Conservation (phyloP, 1,140 invertebrate genomes). For the Ceratoteleas bidentatus region DNA sequence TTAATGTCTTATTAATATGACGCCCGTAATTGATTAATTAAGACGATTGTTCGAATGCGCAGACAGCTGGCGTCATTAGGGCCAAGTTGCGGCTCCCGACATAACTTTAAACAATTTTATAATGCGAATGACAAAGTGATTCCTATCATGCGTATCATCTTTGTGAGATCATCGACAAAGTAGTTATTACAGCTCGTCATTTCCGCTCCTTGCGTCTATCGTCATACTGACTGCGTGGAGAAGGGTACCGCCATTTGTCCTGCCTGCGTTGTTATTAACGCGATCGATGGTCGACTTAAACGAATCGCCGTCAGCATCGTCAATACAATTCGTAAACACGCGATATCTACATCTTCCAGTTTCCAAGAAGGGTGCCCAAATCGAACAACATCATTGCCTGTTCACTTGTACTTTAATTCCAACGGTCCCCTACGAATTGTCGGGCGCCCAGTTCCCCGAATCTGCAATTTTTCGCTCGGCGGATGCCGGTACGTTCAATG, state of each 20-base stretch:
- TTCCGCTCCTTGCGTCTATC: conserved; percentile 65
- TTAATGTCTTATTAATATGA: conserved; percentile 61
- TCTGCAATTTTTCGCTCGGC: too few species aligned
- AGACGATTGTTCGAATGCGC: conserved; percentile 59
- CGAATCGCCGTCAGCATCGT: background rate
- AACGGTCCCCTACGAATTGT: too few species aligned
- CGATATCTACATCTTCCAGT: too few species aligned
- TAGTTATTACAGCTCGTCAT: conserved; percentile 69
- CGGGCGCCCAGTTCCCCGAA: too few species aligned
- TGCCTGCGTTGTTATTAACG: conserved; percentile 24
- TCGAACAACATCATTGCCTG: too few species aligned
- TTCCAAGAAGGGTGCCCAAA: too few species aligned
- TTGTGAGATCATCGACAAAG: conserved; percentile 70
- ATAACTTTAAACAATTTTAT: conserved; percentile 70
- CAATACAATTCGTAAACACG: background rate
- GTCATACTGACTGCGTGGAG: conserved; percentile 44
- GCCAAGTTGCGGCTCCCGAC: conserved; percentile 54
- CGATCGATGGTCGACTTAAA: conserved; percentile 23
- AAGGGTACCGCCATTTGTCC: conserved; percentile 59
- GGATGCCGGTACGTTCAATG: too few species aligned
- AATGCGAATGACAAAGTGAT: conserved; percentile 61
- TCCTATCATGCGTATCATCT: conserved; percentile 71
- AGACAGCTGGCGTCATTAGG: conserved; percentile 73
- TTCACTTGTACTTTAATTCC: too few species aligned
- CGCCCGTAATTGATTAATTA: conserved; percentile 62